phyloP scores from a whole-genome alignment of 2,888 invertebrate genomes.

The Apoda limacodes region DNA sequence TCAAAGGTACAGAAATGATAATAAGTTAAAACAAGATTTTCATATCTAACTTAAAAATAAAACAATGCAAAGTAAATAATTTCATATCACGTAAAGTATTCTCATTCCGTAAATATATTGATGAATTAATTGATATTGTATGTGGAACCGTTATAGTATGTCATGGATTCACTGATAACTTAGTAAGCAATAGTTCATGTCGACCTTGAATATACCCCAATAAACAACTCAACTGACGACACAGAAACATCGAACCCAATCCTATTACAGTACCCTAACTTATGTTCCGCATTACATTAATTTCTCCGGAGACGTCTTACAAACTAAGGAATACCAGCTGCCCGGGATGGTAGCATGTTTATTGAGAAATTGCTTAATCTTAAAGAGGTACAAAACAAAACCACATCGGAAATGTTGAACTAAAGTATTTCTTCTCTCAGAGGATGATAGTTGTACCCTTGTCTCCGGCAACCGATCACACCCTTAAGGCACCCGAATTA shows the following conservation, averaged over 20 bases:
- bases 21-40: too few relatives aligned
- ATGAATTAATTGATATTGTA: too few relatives aligned
- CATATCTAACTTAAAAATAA: too few relatives aligned
- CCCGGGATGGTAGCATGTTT: conserved; percentile 55
- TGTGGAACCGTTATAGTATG: too few relatives aligned
- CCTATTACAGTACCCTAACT: conserved; percentile 49
- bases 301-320: conserved; percentile 62
- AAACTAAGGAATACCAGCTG: conserved; percentile 60
- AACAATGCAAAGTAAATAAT: too few relatives aligned
- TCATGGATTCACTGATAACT: too few relatives aligned
- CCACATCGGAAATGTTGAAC: conserved; percentile 65
- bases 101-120: too few relatives aligned
- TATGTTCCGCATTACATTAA: conserved; percentile 60
- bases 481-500: conserved; percentile 67
- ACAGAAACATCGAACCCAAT: conserved; percentile 52
- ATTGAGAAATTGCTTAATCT: conserved; percentile 66
- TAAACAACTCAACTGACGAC: conserved; percentile 42
- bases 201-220: conserved; percentile 35
- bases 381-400: conserved; percentile 67
- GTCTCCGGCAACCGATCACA: conserved; percentile 66
- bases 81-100: too few relatives aligned
- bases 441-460: conserved; percentile 62
- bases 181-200: too few relatives aligned
- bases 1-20: conserved; percentile 49
- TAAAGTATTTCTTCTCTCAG: conserved; percentile 66